Evolutionary conservation across 35 echinoderm and acorn worm species (phyloP), one percentile per base, ranked within the genome.

Genomic region (Anneissia japonica): DNA sequence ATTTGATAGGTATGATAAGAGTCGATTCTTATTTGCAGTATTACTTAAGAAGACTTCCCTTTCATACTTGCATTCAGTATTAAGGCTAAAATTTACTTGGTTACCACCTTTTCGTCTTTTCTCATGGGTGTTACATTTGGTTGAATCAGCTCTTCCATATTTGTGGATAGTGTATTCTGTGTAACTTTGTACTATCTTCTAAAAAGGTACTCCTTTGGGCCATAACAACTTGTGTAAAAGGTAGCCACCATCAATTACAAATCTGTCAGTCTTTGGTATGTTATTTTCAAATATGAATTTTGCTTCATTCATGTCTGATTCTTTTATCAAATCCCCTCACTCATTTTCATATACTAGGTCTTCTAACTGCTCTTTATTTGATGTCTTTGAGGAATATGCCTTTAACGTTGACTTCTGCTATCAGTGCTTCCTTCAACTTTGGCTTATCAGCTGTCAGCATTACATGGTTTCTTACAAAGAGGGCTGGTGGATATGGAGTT

Each of bases 391-490:
- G 77, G 84, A 75, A 17, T 82, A 36, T 82, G 84, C 73, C 39
- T 74, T 41, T 19, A 36, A 29, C 6, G 85, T 40, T 83, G 26
- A 32, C 82, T 51, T 72, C 55, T 35, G 39, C 32, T 79, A 74
- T 89, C 32, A 43, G 40, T 43, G 75, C 77, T 34, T 73, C 17
- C 39, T 72, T 74, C 79, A 93, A 21, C 26, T 89, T 74, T 72
- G 91, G 79, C 34, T 93, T 93, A 38, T 89, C 77, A 32, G 87
- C 85, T 35, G 72, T 79, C 13, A 82, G 81, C 2, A 89, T 38
- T 14, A 79, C 34, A 45, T 87, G 26, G 26, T 34, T 81, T 0
- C 80, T 76, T 35, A 81, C 83, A 85, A 79, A 85, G 2, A 83
- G 34, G 31, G 85, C 19, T 39, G 90, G 84, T 36, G 85, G 81